Base-by-base conservation (phyloP, 1,140 invertebrate genomes). In the Onthophagus taurus region DNA sequence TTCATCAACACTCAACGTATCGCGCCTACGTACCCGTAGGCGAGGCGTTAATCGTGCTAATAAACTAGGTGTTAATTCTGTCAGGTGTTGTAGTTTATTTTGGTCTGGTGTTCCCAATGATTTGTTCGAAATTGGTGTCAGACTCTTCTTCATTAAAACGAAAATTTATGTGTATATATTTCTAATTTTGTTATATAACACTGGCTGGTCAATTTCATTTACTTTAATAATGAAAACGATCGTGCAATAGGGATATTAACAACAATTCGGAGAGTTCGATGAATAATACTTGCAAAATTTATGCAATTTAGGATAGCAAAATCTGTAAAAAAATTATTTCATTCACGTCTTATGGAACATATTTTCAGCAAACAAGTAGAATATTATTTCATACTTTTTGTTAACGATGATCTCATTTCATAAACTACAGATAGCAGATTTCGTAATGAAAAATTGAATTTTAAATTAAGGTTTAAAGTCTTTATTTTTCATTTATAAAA, bases 401-500 rank as follows among this genome's bases (percentile, higher is more conserved):
- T 23, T 20, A 12, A 21, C 36, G 4, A 39, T 39, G 12, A 21
- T 39, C 19, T 39, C 36, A 13, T 39, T 14, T 21, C 36, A 39
- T 3, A 39, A 7, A 39, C 4, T 23, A 21, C 36, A 39, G n/a
- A 14, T 23, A 38, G 4, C 36, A 38, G 18, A 18, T 23, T 18
- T 7, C 19, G 9, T 17, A n/a, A 7, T 23, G 23, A 26, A 39
- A 39, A 12, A 5, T 18, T 39, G 4, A 39, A 16, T 7, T 42
- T n/a, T n/a, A n/a, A n/a, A n/a, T 42, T 6, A 8, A 31, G 4
- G 23, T 30, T 20, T 20, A 42, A 4, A 11, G 29, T n/a, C n/a
- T n/a, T n/a, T n/a, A n/a, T n/a, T n/a, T n/a, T n/a, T 14, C 13
- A 3, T 42, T 42, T 42, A 18, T 42, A 42, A 42, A 42, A 42